Base-by-base conservation (phyloP, 2,113 vertebrate genomes). In the Xiphias gladius region DNA sequence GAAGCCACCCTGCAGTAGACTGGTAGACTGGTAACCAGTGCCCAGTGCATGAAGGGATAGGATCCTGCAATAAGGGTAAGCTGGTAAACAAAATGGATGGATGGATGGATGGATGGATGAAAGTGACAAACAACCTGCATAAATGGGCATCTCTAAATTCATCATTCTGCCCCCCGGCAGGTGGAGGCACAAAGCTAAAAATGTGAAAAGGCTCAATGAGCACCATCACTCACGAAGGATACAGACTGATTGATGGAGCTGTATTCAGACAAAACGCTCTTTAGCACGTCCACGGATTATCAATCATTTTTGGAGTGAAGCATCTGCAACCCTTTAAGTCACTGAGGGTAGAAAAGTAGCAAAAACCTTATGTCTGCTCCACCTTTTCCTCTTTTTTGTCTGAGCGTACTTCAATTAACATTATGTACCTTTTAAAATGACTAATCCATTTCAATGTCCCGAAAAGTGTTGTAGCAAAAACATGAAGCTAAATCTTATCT, bases 201-300 rank as follows among this genome's bases (percentile, higher is more conserved):
- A n/a, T n/a, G 16, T 32, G 39, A 57, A 58, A 78, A 48, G 16
- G 20, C 58, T 32, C 57, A 39, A 50, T 30, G 24, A 32, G 24
- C 43, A 52, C 55, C 14, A 55, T 75, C 65, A 75, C 16, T 58
- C 52, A 66, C 46, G 37, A 46, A 64, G 37, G 19, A 28, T 19
- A 43, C 7, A 50, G 35, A 30, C 10, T 39, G 54, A 81, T 37
- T 79, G 39, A 79, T 58, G 52, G 37, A 80, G 52, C 17, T 55
- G 28, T 26, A 78, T 72, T 64, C 14, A 81, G 37, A 73, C 10
- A 35, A 6, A 17, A 54, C 5, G 8, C 59, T 65, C 20, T 37
- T 61, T 58, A 73, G 43, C 55, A 65, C 11, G 2, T 74, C 39
- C 28, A 57, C 52, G 58, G 32, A 48, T 55, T 2, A 70, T 79